phyloP scores from a whole-genome alignment of 2,797 vertebrate genomes.

The Silurus lanzhouensis region DNA sequence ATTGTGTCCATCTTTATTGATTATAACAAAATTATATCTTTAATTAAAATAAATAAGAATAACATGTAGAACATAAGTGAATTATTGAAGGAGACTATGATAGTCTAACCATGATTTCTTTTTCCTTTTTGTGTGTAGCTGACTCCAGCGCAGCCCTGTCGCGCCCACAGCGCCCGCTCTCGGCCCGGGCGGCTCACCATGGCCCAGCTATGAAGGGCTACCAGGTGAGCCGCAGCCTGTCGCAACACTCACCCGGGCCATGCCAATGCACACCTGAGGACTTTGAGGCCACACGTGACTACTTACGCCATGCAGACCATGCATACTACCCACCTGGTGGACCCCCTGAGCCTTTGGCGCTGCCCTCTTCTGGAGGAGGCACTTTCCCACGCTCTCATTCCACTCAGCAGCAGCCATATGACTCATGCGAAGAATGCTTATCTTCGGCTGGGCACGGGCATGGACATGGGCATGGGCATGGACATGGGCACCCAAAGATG shows the following conservation, averaged over 20 bases:
- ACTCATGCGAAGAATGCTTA: slow-evolving; percentile 96
- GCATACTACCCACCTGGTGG: slow-evolving; percentile 83
- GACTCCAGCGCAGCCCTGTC: slow-evolving; percentile 80
- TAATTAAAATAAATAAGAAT: background rate
- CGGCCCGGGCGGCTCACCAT: slow-evolving; percentile 81
- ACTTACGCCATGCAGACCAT: slow-evolving; percentile 73
- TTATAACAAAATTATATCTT: background rate
- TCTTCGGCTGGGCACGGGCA: slow-evolving; percentile 58
- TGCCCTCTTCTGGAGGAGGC: slow-evolving; percentile 82
- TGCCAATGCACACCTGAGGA: slow-evolving; percentile 89
- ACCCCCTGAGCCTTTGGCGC: slow-evolving; percentile 78
- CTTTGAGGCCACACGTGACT: slow-evolving; percentile 77
- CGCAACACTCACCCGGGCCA: slow-evolving; percentile 85
- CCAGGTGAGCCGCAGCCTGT: slow-evolving; percentile 94
- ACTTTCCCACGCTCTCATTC: slow-evolving; percentile 97
- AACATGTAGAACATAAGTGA: background rate
- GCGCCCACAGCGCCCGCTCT: slow-evolving; percentile 82
- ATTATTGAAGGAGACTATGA: background rate
- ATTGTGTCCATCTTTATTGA: background rate
- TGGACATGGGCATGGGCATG: slow-evolving; percentile 23
- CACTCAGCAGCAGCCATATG: slow-evolving; percentile 85
- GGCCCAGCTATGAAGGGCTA: slow-evolving; percentile 88
- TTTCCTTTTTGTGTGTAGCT: slow-evolving; percentile 66
- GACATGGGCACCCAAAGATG: slow-evolving; percentile 79
- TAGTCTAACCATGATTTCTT: background rate